Conservation (phyloP, 2,113 vertebrate genomes). For the Prionailurus bengalensis region DNA sequence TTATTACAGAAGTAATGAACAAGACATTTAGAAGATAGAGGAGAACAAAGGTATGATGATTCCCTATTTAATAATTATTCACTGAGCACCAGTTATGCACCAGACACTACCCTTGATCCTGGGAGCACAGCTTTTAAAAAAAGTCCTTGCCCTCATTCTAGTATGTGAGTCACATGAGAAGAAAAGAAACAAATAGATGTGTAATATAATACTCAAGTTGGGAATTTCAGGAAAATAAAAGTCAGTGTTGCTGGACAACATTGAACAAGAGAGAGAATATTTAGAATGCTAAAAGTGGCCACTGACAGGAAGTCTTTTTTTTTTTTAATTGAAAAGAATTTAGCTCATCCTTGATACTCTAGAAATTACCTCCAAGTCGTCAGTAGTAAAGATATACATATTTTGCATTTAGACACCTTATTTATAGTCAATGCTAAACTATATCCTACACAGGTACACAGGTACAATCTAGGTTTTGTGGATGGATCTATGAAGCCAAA, state of each 20-base stretch:
- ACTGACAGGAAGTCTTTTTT: background rate
- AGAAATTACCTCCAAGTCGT: background rate
- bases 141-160: background rate
- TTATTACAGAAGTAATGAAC: background rate
- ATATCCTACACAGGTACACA: background rate
- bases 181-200: slow-evolving; percentile 43
- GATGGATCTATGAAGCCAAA: background rate
- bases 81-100: background rate
- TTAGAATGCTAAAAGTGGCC: background rate
- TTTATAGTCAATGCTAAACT: background rate
- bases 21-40: background rate
- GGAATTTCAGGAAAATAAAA: slow-evolving; percentile 25
- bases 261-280: background rate
- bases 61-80: background rate
- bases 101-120: background rate
- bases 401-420: background rate
- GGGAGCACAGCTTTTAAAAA: background rate
- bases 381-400: background rate
- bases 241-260: background rate
- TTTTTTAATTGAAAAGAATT: background rate
- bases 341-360: background rate
- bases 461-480: background rate
- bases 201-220: background rate
- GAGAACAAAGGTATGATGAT: background rate
- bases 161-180: background rate